These are phyloP conservation scores for Epinotia nisella DNA, from an alignment of 2,888 invertebrate genomes.

Conservation along the genomic window DNA sequence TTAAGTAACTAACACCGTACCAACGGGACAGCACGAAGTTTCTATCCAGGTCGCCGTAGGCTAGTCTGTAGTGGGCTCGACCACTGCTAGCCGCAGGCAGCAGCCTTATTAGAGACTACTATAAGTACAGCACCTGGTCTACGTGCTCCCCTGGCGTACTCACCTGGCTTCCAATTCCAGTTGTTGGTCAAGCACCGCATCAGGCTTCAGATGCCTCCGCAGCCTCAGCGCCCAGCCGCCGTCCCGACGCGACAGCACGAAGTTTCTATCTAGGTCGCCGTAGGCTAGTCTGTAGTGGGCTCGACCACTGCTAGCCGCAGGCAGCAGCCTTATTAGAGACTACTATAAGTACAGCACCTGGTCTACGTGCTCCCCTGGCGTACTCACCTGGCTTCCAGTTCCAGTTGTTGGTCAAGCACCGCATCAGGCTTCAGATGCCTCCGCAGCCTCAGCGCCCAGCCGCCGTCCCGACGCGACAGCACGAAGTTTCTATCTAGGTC, in stretches of 20 bases:
- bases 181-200: slow-evolving; percentile 60
- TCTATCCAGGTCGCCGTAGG: slow-evolving; percentile 66
- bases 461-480: slow-evolving; percentile 70
- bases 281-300: slow-evolving; percentile 75
- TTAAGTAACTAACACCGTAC: no score
- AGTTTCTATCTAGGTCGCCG: slow-evolving; percentile 65
- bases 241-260: slow-evolving; percentile 70
- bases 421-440: slow-evolving; percentile 61
- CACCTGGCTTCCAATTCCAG: slow-evolving; percentile 74
- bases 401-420: slow-evolving; percentile 65
- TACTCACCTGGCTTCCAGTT: slow-evolving; percentile 73
- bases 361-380: no score
- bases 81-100: slow-evolving; percentile 69
- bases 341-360: no score
- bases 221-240: slow-evolving; percentile 76
- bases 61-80: slow-evolving; percentile 72
- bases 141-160: no score
- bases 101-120: no score
- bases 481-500: slow-evolving; percentile 65
- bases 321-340: no score
- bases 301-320: slow-evolving; percentile 67
- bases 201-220: slow-evolving; percentile 63
- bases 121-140: no score
- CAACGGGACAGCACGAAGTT: slow-evolving; percentile 70
- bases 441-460: slow-evolving; percentile 75